Evolutionary conservation across 2,888 invertebrate genomes (phyloP), one percentile per base, ranked within the genome.

Genomic region (Mechanitis messenoides): DNA sequence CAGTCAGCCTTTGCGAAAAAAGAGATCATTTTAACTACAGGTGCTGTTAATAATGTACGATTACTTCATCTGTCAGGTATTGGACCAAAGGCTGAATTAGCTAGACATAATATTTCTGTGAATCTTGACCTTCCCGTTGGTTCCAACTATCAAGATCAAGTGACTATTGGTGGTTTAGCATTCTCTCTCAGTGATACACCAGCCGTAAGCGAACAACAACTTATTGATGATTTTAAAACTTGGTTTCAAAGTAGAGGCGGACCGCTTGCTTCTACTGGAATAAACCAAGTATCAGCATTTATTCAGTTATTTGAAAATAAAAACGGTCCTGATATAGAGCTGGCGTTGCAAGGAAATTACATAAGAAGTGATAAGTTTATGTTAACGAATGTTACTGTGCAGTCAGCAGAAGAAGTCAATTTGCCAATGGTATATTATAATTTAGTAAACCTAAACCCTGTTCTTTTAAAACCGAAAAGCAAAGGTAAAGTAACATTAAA

Each of bases 341-440:
- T 88, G 33, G 73, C 82, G 56, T 79, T 89, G 65, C 84, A 85
- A 77, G 90, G 90, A 55, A 90, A 90, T 68, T 88, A 79, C 68
- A 74, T 90, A 45, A 79, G 90, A 76, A 90, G 85, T 67, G 90
- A 90, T 69, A 90, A 90, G 67, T 90, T 89, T 67, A 81, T 89
- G 81, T 73, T 90, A 0, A 88, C 84, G 45, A 90, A 90, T 59
- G 74, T 90, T 6, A 87, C 82, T 72, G 85, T 90, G 0, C 81
- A 81, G 38, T 74, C 76, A 20, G 82, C 84, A 1, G 90, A 90
- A 72, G 90, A 90, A 72, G 77, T 79, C 2, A 85, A 79, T 63
- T 67, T 84, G 55, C 90, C 89, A n/a, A 68, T 88, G 53, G 73
- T 87, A 7, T 90, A 87, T 69, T 90, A 90, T 66, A 90, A 90